Percentiles rank a stretch among this genome's conserved stretches.
Evolutionary conservation across 2,888 invertebrate genomes (phyloP).

Genomic region (Polydrusus cervinus): DNA sequence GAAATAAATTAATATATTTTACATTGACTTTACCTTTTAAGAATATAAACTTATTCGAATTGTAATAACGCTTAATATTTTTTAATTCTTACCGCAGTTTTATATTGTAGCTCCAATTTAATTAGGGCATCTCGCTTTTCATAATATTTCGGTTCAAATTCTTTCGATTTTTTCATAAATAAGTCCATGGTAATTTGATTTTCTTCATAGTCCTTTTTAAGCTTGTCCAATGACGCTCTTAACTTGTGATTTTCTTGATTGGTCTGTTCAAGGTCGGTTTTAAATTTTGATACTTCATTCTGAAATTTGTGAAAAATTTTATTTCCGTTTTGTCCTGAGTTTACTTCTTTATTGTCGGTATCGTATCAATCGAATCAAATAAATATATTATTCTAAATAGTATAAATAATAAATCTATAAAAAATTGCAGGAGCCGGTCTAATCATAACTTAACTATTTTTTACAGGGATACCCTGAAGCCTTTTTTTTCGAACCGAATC

Average conservation of each 20-base stretch:
- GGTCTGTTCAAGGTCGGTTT: slow-evolving; percentile 55
- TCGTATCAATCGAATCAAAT: too few relatives aligned
- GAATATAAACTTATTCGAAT: too few relatives aligned
- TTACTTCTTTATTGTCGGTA: too few relatives aligned
- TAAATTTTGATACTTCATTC: slow-evolving; percentile 59
- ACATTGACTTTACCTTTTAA: too few relatives aligned
- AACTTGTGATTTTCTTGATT: slow-evolving; percentile 55
- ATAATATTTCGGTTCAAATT: slow-evolving; percentile 56
- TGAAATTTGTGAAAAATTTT: slow-evolving; percentile 32
- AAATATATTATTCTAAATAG: too few relatives aligned
- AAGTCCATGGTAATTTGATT: slow-evolving; percentile 58
- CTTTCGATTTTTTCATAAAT: slow-evolving; percentile 55
- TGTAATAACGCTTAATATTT: background rate
- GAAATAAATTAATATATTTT: too few relatives aligned
- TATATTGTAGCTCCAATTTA: slow-evolving; percentile 58
- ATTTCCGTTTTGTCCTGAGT: background rate
- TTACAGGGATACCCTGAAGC: too few relatives aligned
- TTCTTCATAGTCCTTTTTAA: slow-evolving; percentile 56
- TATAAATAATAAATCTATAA: too few relatives aligned
- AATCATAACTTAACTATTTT: too few relatives aligned
- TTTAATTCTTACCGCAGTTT: slow-evolving; percentile 53
- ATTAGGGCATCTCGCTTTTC: slow-evolving; percentile 56
- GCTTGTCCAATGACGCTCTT: slow-evolving; percentile 52
- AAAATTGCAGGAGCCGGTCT: too few relatives aligned
- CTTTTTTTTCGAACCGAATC: too few relatives aligned